Evolutionary conservation across 2,888 invertebrate genomes (phyloP).

Genomic region (Caenorhabditis wallacei): DNA sequence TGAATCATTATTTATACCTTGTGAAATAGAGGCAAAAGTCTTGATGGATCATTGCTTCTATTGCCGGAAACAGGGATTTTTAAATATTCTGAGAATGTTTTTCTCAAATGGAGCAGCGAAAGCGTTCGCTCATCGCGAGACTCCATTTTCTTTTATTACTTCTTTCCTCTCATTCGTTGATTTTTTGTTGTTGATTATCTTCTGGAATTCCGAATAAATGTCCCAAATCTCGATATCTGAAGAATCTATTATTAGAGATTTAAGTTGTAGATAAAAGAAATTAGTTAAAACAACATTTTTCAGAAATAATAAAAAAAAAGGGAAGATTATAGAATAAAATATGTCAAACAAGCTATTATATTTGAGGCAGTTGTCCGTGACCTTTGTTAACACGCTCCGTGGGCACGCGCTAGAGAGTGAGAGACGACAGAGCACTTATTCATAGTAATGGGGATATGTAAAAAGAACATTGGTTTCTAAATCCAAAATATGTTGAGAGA

Average conservation of each 20-base stretch:
- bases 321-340: too few species aligned
- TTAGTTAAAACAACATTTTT: neutral
- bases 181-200: neutral
- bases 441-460: neutral
- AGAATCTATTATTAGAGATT: neutral
- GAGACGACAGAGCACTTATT: neutral
- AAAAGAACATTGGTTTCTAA: neutral
- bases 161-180: constrained; percentile 23
- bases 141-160: constrained; percentile 31
- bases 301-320: neutral
- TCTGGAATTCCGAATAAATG: neutral
- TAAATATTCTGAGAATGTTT: constrained; percentile 95
- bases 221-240: neutral
- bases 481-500: too few species aligned
- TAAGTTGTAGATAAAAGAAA: neutral
- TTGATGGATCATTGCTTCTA: constrained; percentile 92
- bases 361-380: neutral
- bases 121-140: constrained; percentile 86
- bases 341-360: too few species aligned
- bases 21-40: constrained; percentile 96
- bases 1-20: constrained; percentile 66
- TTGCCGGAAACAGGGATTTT: constrained; percentile 87
- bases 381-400: neutral
- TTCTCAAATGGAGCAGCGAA: constrained; percentile 95
- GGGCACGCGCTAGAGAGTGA: neutral